Base-by-base conservation (phyloP, 2,888 invertebrate genomes). In the Pyrrhosoma nymphula region DNA sequence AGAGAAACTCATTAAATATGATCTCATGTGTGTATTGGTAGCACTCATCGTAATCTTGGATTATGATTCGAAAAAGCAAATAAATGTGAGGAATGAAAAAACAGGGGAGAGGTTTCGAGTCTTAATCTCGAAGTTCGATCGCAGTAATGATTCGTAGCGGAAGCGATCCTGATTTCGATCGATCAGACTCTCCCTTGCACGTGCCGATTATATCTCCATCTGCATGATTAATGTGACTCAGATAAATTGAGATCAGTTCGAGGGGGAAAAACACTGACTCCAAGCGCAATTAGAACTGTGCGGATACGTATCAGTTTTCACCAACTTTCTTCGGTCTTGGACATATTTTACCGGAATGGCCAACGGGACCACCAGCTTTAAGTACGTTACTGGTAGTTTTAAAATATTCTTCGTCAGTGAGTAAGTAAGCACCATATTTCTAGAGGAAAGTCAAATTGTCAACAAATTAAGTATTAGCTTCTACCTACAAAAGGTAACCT, bases 81-180 rank as follows among this genome's bases (percentile, higher is more conserved):
- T 47, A 8, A 47, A 47, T 2, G 47, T 47, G 8, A 47, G 47
- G 47, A 47, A 8, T 47, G 47, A 47, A 47, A 60, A 69, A 23
- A 69, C 26, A n/a, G 60, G 20, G n/a, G 26, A 69, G 69, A n/a
- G 6, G n/a, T n/a, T 69, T 26, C 4, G 69, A n/a, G 69, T n/a
- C 69, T 69, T 60, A n/a, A 69, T 69, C 69, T 69, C 69, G n/a
- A 69, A n/a, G n/a, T 69, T 23, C 69, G 69, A 69, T 69, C 69
- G n/a, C 69, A 69, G 69, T 69, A 69, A 69, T 69, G n/a, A 12
- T n/a, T 69, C 69, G 69, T n/a, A n/a, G 69, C 69, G n/a, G 69
- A 69, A 69, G n/a, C 60, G 60, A 60, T 60, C 18, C 60, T 18
- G 23, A 60, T 60, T 69, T n/a, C 69, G 69, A 69, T 14, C n/a